Conservation (phyloP, 2,113 vertebrate species). For the Poecilia latipinna region DNA sequence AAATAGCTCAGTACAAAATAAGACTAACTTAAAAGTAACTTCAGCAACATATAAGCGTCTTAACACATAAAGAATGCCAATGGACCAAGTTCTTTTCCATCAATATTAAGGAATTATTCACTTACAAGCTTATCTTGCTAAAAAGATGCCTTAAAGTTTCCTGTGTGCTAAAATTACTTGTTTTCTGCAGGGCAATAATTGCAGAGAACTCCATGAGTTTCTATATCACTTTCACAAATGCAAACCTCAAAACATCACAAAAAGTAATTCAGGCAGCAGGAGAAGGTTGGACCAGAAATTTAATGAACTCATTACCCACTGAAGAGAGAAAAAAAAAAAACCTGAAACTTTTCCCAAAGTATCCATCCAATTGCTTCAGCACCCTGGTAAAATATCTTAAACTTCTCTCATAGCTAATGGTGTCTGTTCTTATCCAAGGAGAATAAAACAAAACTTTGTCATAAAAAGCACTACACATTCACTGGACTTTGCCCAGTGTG, state of each 20-base stretch:
- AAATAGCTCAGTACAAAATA: too few species aligned
- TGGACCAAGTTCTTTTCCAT: too few species aligned
- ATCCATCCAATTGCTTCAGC: neutral
- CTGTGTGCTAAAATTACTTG: too few species aligned
- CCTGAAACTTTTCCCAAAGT: neutral
- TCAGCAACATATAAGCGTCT: too few species aligned
- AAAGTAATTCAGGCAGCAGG: neutral
- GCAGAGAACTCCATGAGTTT: neutral
- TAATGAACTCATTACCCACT: slow-evolving; percentile 29
- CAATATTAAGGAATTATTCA: too few species aligned
- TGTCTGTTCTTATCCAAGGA: slow-evolving; percentile 24
- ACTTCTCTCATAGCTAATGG: slow-evolving; percentile 25
- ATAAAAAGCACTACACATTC: neutral
- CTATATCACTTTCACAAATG: neutral
- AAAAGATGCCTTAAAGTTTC: too few species aligned
- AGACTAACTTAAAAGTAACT: too few species aligned
- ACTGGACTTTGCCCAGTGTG: neutral
- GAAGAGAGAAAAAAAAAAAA: slow-evolving; percentile 21
- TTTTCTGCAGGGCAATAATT: too few species aligned
- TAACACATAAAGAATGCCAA: too few species aligned
- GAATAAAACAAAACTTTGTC: slow-evolving; percentile 4
- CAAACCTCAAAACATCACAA: neutral
- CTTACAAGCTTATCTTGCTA: too few species aligned
- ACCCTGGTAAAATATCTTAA: neutral
- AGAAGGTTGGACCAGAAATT: slow-evolving; percentile 18